Base-by-base conservation (phyloP, 2,888 invertebrate species). In the Coelinius sp. region DNA sequence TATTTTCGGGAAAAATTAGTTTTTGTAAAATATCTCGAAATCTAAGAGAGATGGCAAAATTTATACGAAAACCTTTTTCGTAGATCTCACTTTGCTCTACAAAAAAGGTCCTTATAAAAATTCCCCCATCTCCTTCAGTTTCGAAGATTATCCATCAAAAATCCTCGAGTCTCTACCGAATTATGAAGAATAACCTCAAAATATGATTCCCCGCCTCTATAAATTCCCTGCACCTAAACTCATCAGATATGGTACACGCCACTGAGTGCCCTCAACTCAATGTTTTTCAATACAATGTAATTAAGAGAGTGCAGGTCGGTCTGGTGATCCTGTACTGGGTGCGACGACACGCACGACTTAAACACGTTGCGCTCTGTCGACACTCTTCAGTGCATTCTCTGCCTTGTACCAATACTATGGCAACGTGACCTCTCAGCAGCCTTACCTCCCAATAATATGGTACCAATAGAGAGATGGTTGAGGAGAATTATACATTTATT, bases 221-320 rank as follows among this genome's bases (percentile, higher is more conserved):
- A 67, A 52, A 46, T 38, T 68, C 31, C 17, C 44, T 31, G 5
- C 25, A 31, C 53, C 27, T n/a, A n/a, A 35, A 62, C n/a, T 27
- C 12, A 56, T 56, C 56, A 56, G 56, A 56, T 56, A 56, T 27
- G 56, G 56, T 56, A 17, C 56, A 56, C 56, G 56, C 56, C 56
- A 56, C 31, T 27, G 56, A 56, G 27, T 56, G 22, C 35, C 52
- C 46, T 49, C 2, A 12, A 53, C 22, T 22, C 44, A 46, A 65
- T 53, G 22, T 67, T 35, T 67, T 67, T 52, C 67, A 35, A 67
- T 53, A 67, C 67, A 67, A 67, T 67, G 56, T 67, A 67, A 67
- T 67, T 67, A 67, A 67, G 67, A 38, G 67, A 56, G 41, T 56
- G 67, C 38, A 38, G 52, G 67, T 67, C 35, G 38, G 67, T 38